Evolutionary conservation across 2,888 invertebrate species (phyloP).

Genomic region (Cantharis rufa): DNA sequence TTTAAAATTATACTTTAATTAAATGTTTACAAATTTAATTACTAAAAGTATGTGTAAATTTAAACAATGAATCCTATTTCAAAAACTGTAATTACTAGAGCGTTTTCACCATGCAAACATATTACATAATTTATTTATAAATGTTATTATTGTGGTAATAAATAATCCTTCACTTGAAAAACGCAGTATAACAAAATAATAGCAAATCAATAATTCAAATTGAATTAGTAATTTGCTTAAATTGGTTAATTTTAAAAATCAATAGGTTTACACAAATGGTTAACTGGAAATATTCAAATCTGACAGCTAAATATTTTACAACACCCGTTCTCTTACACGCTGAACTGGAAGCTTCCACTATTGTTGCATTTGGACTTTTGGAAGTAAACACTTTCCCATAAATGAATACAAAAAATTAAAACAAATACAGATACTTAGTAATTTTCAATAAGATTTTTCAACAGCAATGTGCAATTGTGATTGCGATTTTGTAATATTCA

Average conservation of each 20-base stretch:
- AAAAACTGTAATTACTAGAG: background rate
- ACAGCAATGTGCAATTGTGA: too few relatives aligned
- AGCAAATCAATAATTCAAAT: background rate
- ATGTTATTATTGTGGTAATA: background rate
- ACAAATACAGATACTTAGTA: too few relatives aligned
- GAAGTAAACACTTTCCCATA: too few relatives aligned
- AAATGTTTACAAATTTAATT: too few relatives aligned
- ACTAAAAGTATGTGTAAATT: background rate
- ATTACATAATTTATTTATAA: background rate
- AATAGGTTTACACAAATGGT: background rate
- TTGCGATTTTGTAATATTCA: too few relatives aligned
- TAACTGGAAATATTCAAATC: background rate
- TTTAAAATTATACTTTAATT: too few relatives aligned
- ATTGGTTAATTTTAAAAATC: background rate
- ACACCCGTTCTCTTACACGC: too few relatives aligned
- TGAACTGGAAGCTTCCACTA: too few relatives aligned
- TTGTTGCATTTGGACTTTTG: too few relatives aligned
- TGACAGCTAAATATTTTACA: too few relatives aligned
- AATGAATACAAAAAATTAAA: too few relatives aligned
- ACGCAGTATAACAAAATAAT: background rate
- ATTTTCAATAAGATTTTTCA: too few relatives aligned
- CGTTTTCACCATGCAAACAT: background rate
- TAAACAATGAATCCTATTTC: background rate
- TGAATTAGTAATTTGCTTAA: background rate
- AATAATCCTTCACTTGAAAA: background rate